These are phyloP conservation scores for Scelioninae gen. 1 DNA, from an alignment of 2,888 invertebrate species.

Conservation along the genomic window DNA sequence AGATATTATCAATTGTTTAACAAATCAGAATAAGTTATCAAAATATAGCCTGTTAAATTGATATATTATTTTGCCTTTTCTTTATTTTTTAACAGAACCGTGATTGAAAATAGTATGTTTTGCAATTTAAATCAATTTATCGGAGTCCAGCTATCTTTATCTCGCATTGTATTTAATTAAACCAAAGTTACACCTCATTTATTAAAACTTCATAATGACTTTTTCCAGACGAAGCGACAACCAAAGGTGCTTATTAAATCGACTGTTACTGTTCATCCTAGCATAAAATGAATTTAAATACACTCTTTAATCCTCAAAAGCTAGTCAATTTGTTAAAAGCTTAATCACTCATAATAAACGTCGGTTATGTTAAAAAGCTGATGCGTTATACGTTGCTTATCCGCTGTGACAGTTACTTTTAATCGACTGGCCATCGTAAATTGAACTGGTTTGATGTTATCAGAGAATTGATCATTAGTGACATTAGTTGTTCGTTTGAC, in stretches of 20 bases:
- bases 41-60: too few relatives aligned
- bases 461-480: constrained; percentile 33
- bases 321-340: neutral
- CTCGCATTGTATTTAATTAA: too few relatives aligned
- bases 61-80: too few relatives aligned
- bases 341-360: neutral
- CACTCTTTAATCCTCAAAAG: neutral
- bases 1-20: too few relatives aligned
- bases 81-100: too few relatives aligned
- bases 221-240: neutral
- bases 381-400: neutral
- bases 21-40: too few relatives aligned
- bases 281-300: neutral
- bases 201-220: too few relatives aligned
- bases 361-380: neutral
- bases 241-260: neutral
- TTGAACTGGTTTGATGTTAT: constrained; percentile 11
- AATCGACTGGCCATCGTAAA: constrained; percentile 19
- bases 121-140: too few relatives aligned
- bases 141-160: too few relatives aligned
- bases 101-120: too few relatives aligned
- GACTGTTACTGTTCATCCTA: neutral
- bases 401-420: constrained; percentile 12
- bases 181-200: too few relatives aligned
- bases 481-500: constrained; percentile 38